Base-by-base conservation (phyloP, 2,888 invertebrate species). In the Temnothorax rugatulus region DNA sequence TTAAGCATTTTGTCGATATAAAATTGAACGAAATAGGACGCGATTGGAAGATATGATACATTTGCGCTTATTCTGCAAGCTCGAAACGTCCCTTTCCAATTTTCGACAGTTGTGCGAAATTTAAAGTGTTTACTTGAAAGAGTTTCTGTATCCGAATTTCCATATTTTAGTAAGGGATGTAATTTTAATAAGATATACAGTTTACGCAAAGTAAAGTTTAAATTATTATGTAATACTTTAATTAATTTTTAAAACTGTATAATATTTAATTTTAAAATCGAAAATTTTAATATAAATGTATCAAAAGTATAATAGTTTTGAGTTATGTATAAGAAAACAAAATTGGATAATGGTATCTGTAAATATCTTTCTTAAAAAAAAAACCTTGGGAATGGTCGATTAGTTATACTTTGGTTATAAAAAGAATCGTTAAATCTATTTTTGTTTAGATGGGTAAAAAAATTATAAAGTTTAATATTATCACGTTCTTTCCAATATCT, bases 1-100 rank as follows among this genome's bases (percentile, higher is more conserved):
- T 81, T 81, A 81, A 81, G 25, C 34, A 71, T 81, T 38, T 81
- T 59, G 38, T 71, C 59, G 59, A 79, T 79, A 38, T 59, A 50
- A 71, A 71, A 47, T 79, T 44, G 57, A 25, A 79, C 34, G 57
- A 29, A 3, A 47, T 21, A 29, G 52, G 21, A 44, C 18, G 38
- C n/a, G 44, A 79, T 59, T 34, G 47, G 18, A 59, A 9, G 59
- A 15, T 59, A 34, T 13, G 18, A 71, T 21, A 54, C 11, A 4
- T 7, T 75, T 1, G 68, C 11, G 44, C 44, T 54, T 76, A 66
- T 54, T 77, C 66, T n/a, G 25, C n/a, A 54, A 79, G 13, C 66
- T 54, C 3, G 38, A 63, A 34, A 76, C 2, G 2, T 41, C 8
- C n/a, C 13, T 69, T n/a, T 34, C 4, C 21, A 47, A 25, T 34